Conservation (phyloP, 2,113 vertebrate genomes). For the Phrynocephalus versicolor region DNA sequence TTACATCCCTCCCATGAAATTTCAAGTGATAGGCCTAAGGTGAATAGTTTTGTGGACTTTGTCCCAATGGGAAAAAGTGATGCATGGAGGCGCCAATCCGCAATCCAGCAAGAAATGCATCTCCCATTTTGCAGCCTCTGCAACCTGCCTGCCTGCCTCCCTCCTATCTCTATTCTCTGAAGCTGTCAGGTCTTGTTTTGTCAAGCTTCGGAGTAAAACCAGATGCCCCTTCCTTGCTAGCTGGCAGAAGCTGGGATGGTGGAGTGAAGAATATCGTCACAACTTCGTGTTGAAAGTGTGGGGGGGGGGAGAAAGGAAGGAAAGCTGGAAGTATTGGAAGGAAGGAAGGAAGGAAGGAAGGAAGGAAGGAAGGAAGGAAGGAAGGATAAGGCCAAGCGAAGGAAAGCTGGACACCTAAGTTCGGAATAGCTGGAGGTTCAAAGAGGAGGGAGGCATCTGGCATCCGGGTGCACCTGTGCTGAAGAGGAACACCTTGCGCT, state of each 20-base stretch:
- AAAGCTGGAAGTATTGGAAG: background rate
- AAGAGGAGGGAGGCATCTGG: background rate
- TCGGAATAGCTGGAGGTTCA: too few relatives aligned
- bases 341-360: background rate
- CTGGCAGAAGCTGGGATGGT: background rate
- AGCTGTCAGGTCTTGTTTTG: slow-evolving; percentile 23
- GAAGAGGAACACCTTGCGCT: background rate
- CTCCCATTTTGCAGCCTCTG: background rate
- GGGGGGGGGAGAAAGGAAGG: background rate
- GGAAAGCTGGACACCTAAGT: background rate
- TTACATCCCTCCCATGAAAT: too few relatives aligned
- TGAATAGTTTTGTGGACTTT: background rate
- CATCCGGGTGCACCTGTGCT: slow-evolving; percentile 9
- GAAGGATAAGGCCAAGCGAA: background rate
- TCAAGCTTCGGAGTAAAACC: slow-evolving; percentile 9
- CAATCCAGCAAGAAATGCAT: background rate
- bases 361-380: background rate
- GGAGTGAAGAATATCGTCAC: background rate
- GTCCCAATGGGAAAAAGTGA: background rate
- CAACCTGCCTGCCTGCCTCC: background rate
- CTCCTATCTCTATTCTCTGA: background rate
- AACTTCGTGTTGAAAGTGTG: background rate
- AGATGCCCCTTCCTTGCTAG: slow-evolving; percentile 11
- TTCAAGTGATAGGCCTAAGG: background rate
- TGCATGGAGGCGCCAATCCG: background rate